Conservation (phyloP, 1,140 invertebrate species). For the Cryptotermes secundus region DNA sequence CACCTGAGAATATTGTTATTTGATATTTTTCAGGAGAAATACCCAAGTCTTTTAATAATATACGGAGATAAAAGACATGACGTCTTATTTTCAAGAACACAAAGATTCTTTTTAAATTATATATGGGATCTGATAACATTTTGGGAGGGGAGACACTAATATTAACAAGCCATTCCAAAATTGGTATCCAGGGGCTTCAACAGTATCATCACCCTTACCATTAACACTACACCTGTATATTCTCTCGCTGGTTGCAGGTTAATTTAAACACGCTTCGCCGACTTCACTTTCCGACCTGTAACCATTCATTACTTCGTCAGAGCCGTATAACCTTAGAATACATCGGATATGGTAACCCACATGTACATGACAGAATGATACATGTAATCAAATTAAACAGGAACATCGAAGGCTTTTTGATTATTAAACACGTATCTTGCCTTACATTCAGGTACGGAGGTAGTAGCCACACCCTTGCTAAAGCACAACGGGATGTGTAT, state of each 20-base stretch:
- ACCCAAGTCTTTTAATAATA: not conserved
- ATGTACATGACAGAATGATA: slow-evolving; percentile 13
- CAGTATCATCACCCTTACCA: not conserved
- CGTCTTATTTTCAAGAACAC: not conserved
- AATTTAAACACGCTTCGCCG: not conserved
- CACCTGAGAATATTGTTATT: not conserved
- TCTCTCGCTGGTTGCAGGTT: not conserved
- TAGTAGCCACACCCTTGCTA: slow-evolving; percentile 15
- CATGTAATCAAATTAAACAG: slow-evolving; percentile 17
- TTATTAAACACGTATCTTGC: slow-evolving; percentile 11
- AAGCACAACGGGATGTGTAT: not conserved
- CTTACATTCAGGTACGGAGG: not conserved
- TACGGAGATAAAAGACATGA: not conserved
- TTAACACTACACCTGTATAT: slow-evolving; percentile 1
- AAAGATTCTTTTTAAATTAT: not conserved
- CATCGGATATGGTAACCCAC: not conserved
- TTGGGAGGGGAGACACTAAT: not conserved
- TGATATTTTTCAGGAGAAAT: not conserved
- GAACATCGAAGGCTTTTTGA: slow-evolving; percentile 13
- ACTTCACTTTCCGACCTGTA: slow-evolving; percentile 7
- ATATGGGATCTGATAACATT: not conserved
- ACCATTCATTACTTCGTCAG: slow-evolving; percentile 4
- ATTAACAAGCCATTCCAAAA: slow-evolving; percentile 8
- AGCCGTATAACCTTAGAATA: not conserved
- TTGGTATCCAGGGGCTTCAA: not conserved